Base-by-base conservation (phyloP, 2,797 vertebrate species). In the Sebastes iracundus region DNA sequence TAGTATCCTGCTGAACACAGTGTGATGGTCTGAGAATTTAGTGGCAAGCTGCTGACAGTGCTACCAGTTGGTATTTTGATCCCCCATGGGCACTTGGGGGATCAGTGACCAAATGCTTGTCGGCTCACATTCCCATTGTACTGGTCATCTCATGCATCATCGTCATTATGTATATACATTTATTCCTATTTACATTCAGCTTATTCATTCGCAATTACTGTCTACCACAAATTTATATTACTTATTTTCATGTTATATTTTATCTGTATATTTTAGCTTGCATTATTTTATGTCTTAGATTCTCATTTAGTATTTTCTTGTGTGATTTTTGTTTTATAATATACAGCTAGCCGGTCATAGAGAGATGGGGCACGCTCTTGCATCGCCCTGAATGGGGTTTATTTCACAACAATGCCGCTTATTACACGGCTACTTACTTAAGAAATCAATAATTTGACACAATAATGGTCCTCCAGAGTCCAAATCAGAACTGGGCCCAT, bases 41-140 rank as follows among this genome's bases (percentile, higher is more conserved):
- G 72, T 80, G 70, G 80, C 90, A 94, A 86, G 91, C 92, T 91
- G 92, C 87, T 89, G 80, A 85, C 78, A 66, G 81, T 65, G 79
- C 78, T 68, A 90, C 84, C 93, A 93, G 91, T 93, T 93, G 92
- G 93, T 90, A 64, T 88, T 88, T 77, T 92, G 87, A 94, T 94
- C 92, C 93, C 86, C 85, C 71, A 27, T 68, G 83, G 77, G 84
- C 83, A 62, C 74, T 80, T 49, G 25, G 72, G 76, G 89, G 90
- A 92, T 93, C 90, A 94, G 87, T 86, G 87, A 87, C 88, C 93
- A 94, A 94, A 91, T 94, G 93, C 82, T 92, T 56, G 70, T 87
- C 77, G 68, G 79, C 86, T 60, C 68, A 52, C 49, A 55, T 9
- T 65, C 53, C 5, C 42, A 53, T 77, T 32, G 10, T 3, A 74